Evolutionary conservation across 2,113 vertebrate species (phyloP).

Genomic region (Pelobates fuscus): DNA sequence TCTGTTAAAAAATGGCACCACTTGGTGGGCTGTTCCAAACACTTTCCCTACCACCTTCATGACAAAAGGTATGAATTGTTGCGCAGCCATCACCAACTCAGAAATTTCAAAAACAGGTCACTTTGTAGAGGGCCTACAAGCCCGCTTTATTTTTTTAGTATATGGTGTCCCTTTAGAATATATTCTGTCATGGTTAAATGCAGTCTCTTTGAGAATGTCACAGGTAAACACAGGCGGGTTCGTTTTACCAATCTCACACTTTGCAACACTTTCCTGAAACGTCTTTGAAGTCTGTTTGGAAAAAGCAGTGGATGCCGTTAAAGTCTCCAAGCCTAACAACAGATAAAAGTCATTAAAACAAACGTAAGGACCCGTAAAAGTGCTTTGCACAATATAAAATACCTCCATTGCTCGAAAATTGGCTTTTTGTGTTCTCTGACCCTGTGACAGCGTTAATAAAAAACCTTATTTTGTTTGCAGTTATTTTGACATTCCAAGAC

Average conservation of each 20-base stretch:
- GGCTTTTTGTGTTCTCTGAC: not conserved
- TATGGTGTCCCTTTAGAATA: too few relatives aligned
- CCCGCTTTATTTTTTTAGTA: too few relatives aligned
- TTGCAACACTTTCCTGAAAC: not conserved
- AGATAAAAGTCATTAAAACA: not conserved
- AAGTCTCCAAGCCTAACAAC: not conserved
- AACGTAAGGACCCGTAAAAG: not conserved
- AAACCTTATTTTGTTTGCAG: conserved; percentile 27
- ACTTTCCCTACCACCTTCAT: too few relatives aligned
- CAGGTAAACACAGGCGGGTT: not conserved
- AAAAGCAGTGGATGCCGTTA: not conserved
- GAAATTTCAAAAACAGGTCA: too few relatives aligned
- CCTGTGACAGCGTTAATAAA: conserved; percentile 19
- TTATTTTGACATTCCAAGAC: not conserved
- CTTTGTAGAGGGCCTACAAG: too few relatives aligned
- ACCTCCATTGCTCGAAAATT: not conserved
- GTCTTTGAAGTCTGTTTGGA: not conserved
- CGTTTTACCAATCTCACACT: not conserved
- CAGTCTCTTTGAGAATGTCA: not conserved
- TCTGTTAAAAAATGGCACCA: too few relatives aligned
- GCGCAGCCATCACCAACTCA: too few relatives aligned
- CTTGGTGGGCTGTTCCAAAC: too few relatives aligned
- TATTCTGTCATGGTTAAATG: not conserved
- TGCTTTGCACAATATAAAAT: not conserved
- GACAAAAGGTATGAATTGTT: too few relatives aligned